Base-by-base conservation (phyloP, 2,797 vertebrate species). In the Harpagifer antarcticus region DNA sequence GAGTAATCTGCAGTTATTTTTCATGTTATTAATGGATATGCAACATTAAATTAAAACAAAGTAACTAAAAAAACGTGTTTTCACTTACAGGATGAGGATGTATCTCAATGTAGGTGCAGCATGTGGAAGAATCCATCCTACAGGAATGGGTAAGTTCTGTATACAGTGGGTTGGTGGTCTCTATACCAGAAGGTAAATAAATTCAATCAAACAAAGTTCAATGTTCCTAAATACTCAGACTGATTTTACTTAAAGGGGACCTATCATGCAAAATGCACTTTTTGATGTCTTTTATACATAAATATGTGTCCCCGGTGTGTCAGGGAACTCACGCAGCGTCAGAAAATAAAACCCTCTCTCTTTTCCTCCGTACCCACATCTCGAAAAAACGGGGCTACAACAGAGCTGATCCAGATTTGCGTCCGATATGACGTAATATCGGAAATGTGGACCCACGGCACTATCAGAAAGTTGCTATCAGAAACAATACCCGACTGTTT, bases 91-190 rank as follows among this genome's bases (percentile, higher is more conserved):
- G 80, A 78, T 93, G 75, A 92, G 94, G 75, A 95, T 95, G 94
- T 95, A 96, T 79, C 76, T 80, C 0, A 94, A 85, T 33, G 96
- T 96, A 6, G 96, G 96, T n/a, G 96, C 96, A 58, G 96, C 95
- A 16, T 96, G 96, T 82, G 96, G 96, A 72, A 93, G 96, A 83
- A 96, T 96, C 72, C 96, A 96, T 78, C 96, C 96, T 1, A 96
- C 96, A 63, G 96, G 96, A 74, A 96, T 95, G 93, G 96, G 96
- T 96, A 88, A 89, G 93, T 37, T 9, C 33, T 37, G 33, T 71
- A 44, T 1, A 77, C 43, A 16, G 17, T 4, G 13, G 5, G 54
- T 43, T 43, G 43, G 23, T 27, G 43, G 23, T 27, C 42, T 57
- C 17, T 63, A 44, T n/a, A 27, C 50, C 33, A 47, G 16, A 55